Evolutionary conservation across 2,113 vertebrate genomes (phyloP), one percentile per base, ranked within the genome.

Genomic region (Cyprinodon brontotheroides): DNA sequence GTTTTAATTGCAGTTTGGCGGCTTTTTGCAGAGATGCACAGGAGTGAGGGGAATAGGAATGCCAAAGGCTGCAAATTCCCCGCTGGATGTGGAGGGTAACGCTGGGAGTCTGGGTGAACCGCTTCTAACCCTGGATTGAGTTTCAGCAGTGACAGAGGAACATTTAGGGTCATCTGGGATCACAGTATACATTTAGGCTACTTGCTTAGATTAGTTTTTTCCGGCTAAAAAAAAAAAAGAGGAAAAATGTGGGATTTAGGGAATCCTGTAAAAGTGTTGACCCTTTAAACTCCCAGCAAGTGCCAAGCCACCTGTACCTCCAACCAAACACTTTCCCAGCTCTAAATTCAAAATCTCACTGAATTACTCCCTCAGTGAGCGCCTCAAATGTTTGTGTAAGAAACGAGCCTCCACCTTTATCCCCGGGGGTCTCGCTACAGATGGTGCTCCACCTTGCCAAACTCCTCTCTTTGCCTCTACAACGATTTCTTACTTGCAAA

Each of bases 231-330:
- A 60, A 62, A 71, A 71, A 75, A 22, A 73, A 68, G 61, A 69
- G 20, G 29, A 74, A 64, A 50, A 69, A 68, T 78, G 60, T 82
- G 75, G 68, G 48, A 60, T 68, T 57, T 73, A 37, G 72, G 43
- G 50, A 70, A 75, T 41, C 70, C 68, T 8, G 20, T 63, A 43
- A 22, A 15, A 20, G 40, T 37, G 11, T 29, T 66, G 57, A 84
- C 45, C 59, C 73, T 74, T 68, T 14, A 75, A 50, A 61, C 84
- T 70, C 53, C 29, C 77, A 65, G 76, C 90, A 91, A 84, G 83
- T 90, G 89, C 77, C 79, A 67, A 76, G 82, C 76, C 91, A 92
- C 89, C 89, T 89, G 89, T 70, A 1, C 59, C 22, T 61, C 11
- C 61, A 2, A 53, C 48, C 39, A 3, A 5, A 69, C 39, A 43